Base-by-base conservation (phyloP, 2,888 invertebrate genomes). In the Pseudoips prasinana region DNA sequence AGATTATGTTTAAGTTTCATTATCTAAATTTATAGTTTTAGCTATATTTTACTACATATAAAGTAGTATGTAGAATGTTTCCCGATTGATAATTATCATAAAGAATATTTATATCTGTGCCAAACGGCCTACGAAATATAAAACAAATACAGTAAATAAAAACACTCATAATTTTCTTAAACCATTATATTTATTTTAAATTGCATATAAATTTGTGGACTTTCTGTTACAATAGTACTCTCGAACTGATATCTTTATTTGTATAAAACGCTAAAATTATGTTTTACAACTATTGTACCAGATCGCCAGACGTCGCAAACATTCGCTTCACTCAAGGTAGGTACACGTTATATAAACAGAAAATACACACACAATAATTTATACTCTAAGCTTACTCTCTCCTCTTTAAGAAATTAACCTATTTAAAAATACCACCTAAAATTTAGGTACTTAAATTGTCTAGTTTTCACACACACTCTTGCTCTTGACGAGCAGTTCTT, bases 121-220 rank as follows among this genome's bases (percentile, higher is more conserved):
- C n/a, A n/a, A n/a, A n/a, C n/a, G n/a, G n/a, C n/a, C 14, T 14
- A 14, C 2, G 5, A 3, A 14, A 14, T 14, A 14, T 14, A 14
- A 3, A 14, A 14, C 14, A 14, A 5, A 14, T 14, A 10, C 1
- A 10, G 10, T 18, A 39, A 69, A 67, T 60, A 50, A 77, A 74
- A 78, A 73, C 64, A 61, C 59, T 36, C 10, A 43, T 54, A 41
- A 29, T 51, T 59, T 58, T 76, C 85, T 86, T 87, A 87, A 80
- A 83, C 85, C 84, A 85, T 83, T 83, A 77, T 81, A 86, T 82
- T 87, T 85, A 85, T 73, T 84, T 86, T 85, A 77, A 80, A 83
- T 84, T 85, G 85, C 86, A 87, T 88, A 86, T 82, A 87, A 88
- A 87, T 86, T 83, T 86, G 86, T 87, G 88, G 86, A 88, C 87